A percentile compares a stretch with the other conserved stretches of the same genome.
phyloP scores from a whole-genome alignment of 2,113 vertebrate genomes.

The Apus apus region DNA sequence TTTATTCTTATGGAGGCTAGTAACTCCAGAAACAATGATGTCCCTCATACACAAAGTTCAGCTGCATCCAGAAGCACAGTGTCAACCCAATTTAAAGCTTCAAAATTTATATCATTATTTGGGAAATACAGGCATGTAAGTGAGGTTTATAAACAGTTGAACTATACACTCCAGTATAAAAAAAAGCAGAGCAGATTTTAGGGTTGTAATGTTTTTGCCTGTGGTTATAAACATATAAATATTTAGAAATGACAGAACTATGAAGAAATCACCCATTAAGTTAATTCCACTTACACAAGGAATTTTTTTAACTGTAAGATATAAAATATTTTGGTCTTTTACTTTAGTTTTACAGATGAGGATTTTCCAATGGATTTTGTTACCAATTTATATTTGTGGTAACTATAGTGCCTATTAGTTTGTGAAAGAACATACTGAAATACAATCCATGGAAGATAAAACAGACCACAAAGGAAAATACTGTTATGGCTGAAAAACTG shows the following conservation, averaged over 20 bases:
- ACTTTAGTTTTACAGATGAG: background rate
- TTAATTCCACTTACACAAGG: background rate
- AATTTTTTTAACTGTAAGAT: background rate
- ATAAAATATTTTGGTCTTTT: background rate
- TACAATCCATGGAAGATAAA: background rate
- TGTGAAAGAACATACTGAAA: background rate
- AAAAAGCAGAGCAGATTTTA: background rate
- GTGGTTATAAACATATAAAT: background rate
- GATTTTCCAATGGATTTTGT: background rate
- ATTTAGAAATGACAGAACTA: background rate
- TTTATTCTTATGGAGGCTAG: background rate
- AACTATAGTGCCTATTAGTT: background rate
- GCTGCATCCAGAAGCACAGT: background rate
- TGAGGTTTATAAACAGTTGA: background rate
- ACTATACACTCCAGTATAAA: background rate
- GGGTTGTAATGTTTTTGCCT: background rate
- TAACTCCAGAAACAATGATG: slow-evolving; percentile 34
- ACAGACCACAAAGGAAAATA: background rate
- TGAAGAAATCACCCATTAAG: background rate
- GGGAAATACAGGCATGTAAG: background rate
- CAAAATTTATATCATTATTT: background rate
- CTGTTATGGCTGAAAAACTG: background rate
- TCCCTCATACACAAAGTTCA: slow-evolving; percentile 15
- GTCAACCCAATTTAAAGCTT: background rate
- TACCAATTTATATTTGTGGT: background rate